phyloP scores from a whole-genome alignment of 2,888 invertebrate species.

The Fragum fragum region DNA sequence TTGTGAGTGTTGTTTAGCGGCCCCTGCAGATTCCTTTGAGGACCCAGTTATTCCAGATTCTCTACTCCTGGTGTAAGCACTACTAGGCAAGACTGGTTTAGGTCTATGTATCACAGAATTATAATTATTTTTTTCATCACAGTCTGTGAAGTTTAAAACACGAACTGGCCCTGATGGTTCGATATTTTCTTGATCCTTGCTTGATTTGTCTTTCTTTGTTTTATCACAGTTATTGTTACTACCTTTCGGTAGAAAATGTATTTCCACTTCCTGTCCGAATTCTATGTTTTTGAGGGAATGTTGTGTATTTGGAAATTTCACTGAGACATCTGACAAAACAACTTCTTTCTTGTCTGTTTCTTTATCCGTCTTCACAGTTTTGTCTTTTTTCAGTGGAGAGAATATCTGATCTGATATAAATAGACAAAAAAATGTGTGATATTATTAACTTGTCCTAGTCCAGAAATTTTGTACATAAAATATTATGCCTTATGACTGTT shows the following conservation, averaged over 20 bases:
- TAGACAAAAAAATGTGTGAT: no score
- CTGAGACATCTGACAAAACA: constrained; percentile 59
- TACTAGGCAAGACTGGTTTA: constrained; percentile 65
- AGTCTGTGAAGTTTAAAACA: constrained; percentile 57
- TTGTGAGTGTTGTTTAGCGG: constrained; percentile 31
- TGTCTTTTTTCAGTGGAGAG: constrained; percentile 1
- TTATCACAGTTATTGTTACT: constrained; percentile 29
- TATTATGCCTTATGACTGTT: no score
- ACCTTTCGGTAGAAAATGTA: constrained; percentile 48
- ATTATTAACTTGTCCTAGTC: no score
- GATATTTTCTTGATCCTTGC: constrained; percentile 57
- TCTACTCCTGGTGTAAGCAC: constrained; percentile 40
- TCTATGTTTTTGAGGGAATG: constrained; percentile 38
- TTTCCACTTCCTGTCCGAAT: constrained; percentile 62
- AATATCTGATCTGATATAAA: constrained; percentile 10
- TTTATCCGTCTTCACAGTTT: not conserved
- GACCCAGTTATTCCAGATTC: constrained; percentile 28
- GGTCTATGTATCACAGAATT: constrained; percentile 65
- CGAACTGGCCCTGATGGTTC: constrained; percentile 66
- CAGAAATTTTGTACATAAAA: no score
- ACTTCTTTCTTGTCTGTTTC: constrained; percentile 31
- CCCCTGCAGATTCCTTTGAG: constrained; percentile 53
- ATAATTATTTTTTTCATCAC: constrained; percentile 50
- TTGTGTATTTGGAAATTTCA: constrained; percentile 43
- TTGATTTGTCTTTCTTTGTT: constrained; percentile 20